A percentile compares a stretch with the other conserved stretches of the same genome.
Conservation (phyloP, 2,888 invertebrate species). For the Plebejus melissa region DNA sequence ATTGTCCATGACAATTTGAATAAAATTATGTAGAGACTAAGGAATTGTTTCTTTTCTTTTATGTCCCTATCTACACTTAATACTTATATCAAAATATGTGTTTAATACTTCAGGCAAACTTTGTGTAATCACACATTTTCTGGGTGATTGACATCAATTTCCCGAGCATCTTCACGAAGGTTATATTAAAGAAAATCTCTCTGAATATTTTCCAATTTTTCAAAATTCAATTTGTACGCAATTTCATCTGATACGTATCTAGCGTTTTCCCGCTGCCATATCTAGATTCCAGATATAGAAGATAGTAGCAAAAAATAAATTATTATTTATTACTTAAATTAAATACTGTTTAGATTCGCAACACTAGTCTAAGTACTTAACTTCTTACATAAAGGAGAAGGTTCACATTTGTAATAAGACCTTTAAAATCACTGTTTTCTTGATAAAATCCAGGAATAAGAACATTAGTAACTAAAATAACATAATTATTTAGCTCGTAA, state of each 20-base stretch:
- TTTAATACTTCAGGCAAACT: background rate
- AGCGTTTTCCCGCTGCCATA: background rate
- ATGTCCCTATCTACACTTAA: background rate
- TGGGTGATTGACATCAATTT: background rate
- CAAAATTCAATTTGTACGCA: background rate
- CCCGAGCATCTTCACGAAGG: background rate
- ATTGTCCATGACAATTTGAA: constrained; percentile 51
- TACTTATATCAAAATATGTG: background rate
- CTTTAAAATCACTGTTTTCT: no score
- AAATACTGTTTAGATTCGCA: no score
- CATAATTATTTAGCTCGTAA: background rate
- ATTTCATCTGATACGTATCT: background rate
- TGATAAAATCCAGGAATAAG: no score
- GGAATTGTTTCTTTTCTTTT: background rate
- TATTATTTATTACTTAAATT: no score
- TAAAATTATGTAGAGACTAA: constrained; percentile 6
- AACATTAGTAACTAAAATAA: no score
- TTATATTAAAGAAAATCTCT: background rate
- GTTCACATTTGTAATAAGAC: no score
- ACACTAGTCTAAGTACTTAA: no score
- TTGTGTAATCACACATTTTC: background rate
- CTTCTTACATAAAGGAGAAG: no score
- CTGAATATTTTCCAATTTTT: background rate
- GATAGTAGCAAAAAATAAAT: background rate
- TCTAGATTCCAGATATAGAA: background rate